Evolutionary conservation across 2,113 vertebrate genomes (phyloP).

Genomic region (Petroica traversi): DNA sequence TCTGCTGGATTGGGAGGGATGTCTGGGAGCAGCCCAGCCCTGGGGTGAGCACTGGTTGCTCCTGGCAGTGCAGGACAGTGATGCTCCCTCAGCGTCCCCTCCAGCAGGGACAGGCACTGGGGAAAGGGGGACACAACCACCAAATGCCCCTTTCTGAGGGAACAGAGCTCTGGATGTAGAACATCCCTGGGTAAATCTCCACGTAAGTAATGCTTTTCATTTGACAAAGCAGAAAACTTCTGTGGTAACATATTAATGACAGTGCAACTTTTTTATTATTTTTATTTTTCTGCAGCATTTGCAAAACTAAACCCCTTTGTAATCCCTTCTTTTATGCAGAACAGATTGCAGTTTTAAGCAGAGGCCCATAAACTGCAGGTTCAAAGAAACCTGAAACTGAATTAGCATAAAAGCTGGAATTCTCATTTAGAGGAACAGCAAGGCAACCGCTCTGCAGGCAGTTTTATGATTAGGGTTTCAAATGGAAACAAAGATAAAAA

Average conservation of each 20-base stretch:
- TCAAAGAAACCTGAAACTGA: slow-evolving; percentile 79
- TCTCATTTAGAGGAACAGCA: slow-evolving; percentile 76
- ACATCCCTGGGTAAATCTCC: background rate
- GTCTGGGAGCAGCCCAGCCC: background rate
- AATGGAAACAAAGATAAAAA: slow-evolving; percentile 72
- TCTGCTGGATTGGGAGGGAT: background rate
- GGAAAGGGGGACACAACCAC: background rate
- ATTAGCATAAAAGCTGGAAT: slow-evolving; percentile 84
- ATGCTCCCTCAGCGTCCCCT: background rate
- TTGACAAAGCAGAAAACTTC: slow-evolving; percentile 62
- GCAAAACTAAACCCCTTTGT: slow-evolving; percentile 73
- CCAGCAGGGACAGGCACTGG: background rate
- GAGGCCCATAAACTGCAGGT: slow-evolving; percentile 76
- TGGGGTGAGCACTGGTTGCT: rapidly evolving
- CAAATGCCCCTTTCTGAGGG: background rate
- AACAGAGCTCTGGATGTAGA: background rate
- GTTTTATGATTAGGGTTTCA: slow-evolving; percentile 71
- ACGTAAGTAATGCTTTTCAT: background rate
- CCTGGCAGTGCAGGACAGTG: background rate
- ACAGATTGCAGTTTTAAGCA: slow-evolving; percentile 80
- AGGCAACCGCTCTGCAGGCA: slow-evolving; percentile 74
- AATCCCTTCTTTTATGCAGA: slow-evolving; percentile 79
- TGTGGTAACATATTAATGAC: slow-evolving; percentile 49
- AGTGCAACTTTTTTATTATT: slow-evolving; percentile 60
- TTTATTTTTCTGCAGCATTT: slow-evolving; percentile 69